Evolutionary conservation across 2,888 invertebrate genomes (phyloP).

Genomic region (Catocala fraxini): DNA sequence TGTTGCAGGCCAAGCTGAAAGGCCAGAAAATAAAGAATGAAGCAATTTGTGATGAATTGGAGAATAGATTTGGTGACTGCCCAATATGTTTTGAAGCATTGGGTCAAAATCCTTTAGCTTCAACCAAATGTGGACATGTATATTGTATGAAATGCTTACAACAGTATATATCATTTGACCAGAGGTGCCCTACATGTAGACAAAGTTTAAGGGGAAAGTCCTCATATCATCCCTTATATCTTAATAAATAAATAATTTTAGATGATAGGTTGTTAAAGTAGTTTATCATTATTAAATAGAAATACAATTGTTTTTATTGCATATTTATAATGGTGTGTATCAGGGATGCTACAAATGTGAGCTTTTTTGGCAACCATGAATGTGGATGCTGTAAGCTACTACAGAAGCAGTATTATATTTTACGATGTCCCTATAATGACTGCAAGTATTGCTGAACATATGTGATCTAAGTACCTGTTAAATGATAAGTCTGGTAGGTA

Average conservation of each 20-base stretch:
- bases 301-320: too few relatives aligned
- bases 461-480: too few relatives aligned
- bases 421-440: too few relatives aligned
- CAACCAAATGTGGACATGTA: slow-evolving; percentile 77
- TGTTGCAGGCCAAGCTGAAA: slow-evolving; percentile 9
- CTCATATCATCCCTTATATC: slow-evolving; percentile 66
- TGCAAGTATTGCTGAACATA: too few relatives aligned
- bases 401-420: too few relatives aligned
- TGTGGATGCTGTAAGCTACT: too few relatives aligned
- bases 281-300: too few relatives aligned
- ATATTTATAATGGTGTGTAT: too few relatives aligned
- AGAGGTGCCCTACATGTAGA: slow-evolving; percentile 72
- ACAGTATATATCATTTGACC: slow-evolving; percentile 52
- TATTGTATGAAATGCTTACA: slow-evolving; percentile 67
- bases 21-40: not conserved
- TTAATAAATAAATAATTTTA: slow-evolving; percentile 22
- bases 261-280: too few relatives aligned
- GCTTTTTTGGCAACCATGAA: too few relatives aligned
- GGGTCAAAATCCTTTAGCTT: slow-evolving; percentile 65
- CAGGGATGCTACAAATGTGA: too few relatives aligned
- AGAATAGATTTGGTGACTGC: slow-evolving; percentile 59
- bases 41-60: not conserved
- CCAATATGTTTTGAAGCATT: slow-evolving; percentile 73
- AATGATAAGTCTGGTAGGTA: too few relatives aligned
- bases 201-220: slow-evolving; percentile 53